Evolutionary conservation across 2,888 invertebrate species (phyloP).

Genomic region (Oeneis ivallda): DNA sequence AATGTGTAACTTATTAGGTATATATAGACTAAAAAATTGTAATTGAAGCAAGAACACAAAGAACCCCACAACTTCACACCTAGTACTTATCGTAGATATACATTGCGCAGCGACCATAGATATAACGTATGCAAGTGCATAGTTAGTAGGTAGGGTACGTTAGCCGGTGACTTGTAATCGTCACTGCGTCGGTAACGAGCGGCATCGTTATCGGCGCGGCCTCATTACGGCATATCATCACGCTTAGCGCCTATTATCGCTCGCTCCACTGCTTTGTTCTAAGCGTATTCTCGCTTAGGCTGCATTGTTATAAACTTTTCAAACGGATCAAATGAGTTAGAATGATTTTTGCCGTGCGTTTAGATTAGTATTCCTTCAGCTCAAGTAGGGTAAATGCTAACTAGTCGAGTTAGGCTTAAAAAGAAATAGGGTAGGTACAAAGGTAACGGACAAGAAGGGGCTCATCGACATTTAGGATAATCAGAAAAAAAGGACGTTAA

Average conservation of each 20-base stretch:
- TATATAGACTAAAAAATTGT: too few species aligned
- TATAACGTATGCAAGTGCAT: neutral
- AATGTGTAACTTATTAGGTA: too few species aligned
- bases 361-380: constrained; percentile 23
- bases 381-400: neutral
- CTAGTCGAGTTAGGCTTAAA: too few species aligned
- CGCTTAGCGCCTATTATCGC: constrained; percentile 42
- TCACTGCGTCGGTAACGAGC: constrained; percentile 44
- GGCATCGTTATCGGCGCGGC: constrained; percentile 59
- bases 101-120: too few species aligned
- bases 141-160: constrained; percentile 20
- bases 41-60: too few species aligned
- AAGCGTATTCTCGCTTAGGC: constrained; percentile 31
- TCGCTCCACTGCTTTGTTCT: constrained; percentile 39
- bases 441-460: too few species aligned
- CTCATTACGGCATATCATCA: constrained; percentile 58
- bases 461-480: too few species aligned
- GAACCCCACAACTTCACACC: too few species aligned
- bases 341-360: constrained; percentile 15
- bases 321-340: constrained; percentile 18
- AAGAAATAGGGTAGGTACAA: too few species aligned
- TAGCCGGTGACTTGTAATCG: constrained; percentile 40
- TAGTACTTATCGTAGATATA: too few species aligned
- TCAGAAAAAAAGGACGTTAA: too few species aligned
- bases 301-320: constrained; percentile 19